Percentiles rank a stretch among this genome's conserved stretches.
These are phyloP conservation scores for Tachysurus vachellii DNA, from an alignment of 2,113 vertebrate genomes.

Conservation along the genomic window DNA sequence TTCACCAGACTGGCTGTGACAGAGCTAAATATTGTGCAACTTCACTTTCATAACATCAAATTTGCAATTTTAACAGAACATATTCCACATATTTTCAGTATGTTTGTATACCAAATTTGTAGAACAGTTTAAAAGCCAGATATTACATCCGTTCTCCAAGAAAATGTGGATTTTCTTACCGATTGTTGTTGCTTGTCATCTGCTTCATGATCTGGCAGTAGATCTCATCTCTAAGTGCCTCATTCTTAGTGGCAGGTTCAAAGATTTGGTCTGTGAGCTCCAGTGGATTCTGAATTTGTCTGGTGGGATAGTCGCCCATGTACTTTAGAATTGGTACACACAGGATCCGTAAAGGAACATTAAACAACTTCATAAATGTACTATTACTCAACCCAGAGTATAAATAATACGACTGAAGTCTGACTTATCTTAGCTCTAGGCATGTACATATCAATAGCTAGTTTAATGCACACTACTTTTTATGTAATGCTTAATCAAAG, in stretches of 20 bases:
- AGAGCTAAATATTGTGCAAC: conserved; percentile 17
- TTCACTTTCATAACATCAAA: conserved; percentile 4
- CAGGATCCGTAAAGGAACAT: conserved; percentile 66
- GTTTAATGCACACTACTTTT: background rate
- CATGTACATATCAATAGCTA: background rate
- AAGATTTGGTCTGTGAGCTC: conserved; percentile 95
- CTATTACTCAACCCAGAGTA: background rate
- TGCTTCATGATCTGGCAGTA: conserved; percentile 98
- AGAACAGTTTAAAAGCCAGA: background rate
- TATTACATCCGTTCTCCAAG: background rate
- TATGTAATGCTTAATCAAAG: background rate
- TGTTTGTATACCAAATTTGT: background rate
- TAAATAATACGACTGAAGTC: background rate
- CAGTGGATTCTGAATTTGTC: conserved; percentile 74
- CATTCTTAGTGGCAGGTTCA: conserved; percentile 74
- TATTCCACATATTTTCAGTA: background rate
- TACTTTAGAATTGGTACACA: conserved; percentile 89
- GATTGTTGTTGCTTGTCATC: conserved; percentile 85
- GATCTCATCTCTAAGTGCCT: conserved; percentile 84
- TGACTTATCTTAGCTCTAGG: background rate
- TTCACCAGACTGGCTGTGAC: background rate
- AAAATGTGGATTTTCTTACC: conserved; percentile 69
- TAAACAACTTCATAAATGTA: conserved; percentile 5
- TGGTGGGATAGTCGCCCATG: conserved; percentile 95
- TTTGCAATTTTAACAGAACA: conserved; percentile 14